Percentiles rank a stretch among this genome's conserved stretches.
These are phyloP conservation scores for Ochropleura leucogaster DNA, from an alignment of 2,888 invertebrate genomes.

Conservation along the genomic window DNA sequence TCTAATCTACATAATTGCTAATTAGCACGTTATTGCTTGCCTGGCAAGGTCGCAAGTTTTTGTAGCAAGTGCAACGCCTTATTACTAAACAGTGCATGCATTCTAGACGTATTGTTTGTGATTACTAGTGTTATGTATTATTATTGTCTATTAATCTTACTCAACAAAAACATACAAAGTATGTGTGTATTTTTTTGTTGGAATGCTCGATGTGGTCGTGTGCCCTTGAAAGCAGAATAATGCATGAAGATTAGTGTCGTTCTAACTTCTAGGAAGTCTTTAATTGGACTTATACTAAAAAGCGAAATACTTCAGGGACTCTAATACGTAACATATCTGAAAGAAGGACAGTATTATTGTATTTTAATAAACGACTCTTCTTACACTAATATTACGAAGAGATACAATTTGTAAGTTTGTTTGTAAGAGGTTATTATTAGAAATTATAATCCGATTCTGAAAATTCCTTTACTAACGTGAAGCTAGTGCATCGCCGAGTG, in stretches of 20 bases:
- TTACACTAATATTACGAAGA: too few relatives aligned
- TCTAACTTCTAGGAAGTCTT: constrained; percentile 1
- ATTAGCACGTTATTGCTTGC: constrained; percentile 64
- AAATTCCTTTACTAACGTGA: too few relatives aligned
- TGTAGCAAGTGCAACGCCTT: constrained; percentile 66
- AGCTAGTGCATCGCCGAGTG: too few relatives aligned
- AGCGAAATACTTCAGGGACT: too few relatives aligned
- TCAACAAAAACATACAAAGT: constrained; percentile 9
- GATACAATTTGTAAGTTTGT: too few relatives aligned
- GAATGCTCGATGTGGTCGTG: not conserved
- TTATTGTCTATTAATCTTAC: constrained; percentile 20
- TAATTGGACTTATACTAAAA: not conserved
- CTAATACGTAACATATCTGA: too few relatives aligned
- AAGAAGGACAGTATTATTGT: too few relatives aligned
- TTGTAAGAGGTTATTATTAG: too few relatives aligned
- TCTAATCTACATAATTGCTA: constrained; percentile 58
- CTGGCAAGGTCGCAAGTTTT: constrained; percentile 63
- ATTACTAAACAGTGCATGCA: constrained; percentile 49
- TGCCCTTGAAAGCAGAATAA: constrained; percentile 42
- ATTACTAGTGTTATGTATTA: constrained; percentile 23
- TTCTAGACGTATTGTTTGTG: constrained; percentile 28
- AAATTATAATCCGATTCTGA: too few relatives aligned
- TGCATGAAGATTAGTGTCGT: constrained; percentile 2
- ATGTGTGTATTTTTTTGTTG: constrained; percentile 19
- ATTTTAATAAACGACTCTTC: too few relatives aligned